Evolutionary conservation across 1,140 invertebrate genomes (phyloP).

Genomic region (Subanguina moxae): DNA sequence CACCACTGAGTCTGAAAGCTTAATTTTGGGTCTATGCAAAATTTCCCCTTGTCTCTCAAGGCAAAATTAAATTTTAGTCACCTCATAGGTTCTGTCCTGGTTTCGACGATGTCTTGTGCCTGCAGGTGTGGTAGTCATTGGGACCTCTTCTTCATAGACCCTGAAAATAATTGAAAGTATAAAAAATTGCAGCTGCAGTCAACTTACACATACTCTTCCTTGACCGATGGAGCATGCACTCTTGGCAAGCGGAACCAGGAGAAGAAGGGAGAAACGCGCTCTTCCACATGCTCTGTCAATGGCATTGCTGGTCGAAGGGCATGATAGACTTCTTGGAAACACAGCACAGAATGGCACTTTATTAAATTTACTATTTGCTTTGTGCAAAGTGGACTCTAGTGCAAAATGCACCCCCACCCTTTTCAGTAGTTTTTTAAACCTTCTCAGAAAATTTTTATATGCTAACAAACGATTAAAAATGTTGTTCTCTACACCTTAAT

Average conservation of each 20-base stretch:
- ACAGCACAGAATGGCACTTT: conserved; percentile 57
- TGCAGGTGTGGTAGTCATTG: conserved; percentile 14
- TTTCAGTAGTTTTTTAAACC: no score
- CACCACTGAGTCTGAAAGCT: no score
- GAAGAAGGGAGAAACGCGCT: conserved; percentile 53
- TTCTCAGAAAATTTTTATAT: no score
- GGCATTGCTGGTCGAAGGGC: conserved; percentile 36
- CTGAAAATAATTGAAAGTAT: conserved; percentile 34
- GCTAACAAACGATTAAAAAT: no score
- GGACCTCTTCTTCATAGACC: conserved; percentile 59
- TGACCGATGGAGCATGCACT: conserved; percentile 57
- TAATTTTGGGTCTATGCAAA: neutral
- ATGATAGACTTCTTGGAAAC: conserved; percentile 59
- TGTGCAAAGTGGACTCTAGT: no score
- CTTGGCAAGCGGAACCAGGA: conserved; percentile 58
- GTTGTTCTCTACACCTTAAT: no score
- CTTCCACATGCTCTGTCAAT: conserved; percentile 43
- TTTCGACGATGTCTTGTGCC: conserved; percentile 46
- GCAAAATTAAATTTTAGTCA: no score
- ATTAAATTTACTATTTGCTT: conserved; percentile 15
- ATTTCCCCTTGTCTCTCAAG: neutral
- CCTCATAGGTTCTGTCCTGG: conserved; percentile 58
- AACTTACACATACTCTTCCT: conserved; percentile 59
- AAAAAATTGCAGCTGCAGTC: no score
- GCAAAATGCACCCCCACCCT: no score